Conservation (phyloP, 2,888 invertebrate species). For the Leptogaster cylindrica region DNA sequence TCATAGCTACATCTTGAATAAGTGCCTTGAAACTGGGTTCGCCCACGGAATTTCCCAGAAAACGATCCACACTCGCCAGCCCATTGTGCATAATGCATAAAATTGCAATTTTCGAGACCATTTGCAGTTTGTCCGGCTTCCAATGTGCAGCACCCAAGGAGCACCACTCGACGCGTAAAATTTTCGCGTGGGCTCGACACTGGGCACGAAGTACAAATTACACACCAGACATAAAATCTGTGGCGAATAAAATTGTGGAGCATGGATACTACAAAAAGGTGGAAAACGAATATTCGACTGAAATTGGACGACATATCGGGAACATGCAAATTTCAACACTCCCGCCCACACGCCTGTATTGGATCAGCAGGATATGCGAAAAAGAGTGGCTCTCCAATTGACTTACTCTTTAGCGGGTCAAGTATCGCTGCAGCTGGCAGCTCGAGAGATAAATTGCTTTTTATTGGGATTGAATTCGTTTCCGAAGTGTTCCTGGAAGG, state of each 20-base stretch:
- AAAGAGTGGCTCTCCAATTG: slow-evolving; percentile 26
- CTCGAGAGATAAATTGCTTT: slow-evolving; percentile 33
- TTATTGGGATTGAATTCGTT: slow-evolving; percentile 21
- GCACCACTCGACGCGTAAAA: slow-evolving; percentile 12
- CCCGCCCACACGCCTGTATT: slow-evolving; percentile 11
- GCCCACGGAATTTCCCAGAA: slow-evolving; percentile 13
- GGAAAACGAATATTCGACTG: slow-evolving; percentile 11
- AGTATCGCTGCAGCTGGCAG: slow-evolving; percentile 16
- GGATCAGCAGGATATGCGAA: slow-evolving; percentile 8
- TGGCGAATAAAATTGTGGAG: background rate
- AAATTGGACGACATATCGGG: slow-evolving; percentile 30
- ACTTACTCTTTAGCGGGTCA: slow-evolving; percentile 26
- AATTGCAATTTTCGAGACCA: slow-evolving; percentile 21
- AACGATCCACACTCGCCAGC: background rate
- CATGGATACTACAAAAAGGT: background rate
- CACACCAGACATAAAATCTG: background rate
- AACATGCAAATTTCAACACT: slow-evolving; percentile 40
- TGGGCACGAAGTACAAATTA: slow-evolving; percentile 13
- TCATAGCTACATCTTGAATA: no score
- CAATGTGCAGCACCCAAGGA: background rate
- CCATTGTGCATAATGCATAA: slow-evolving; percentile 20
- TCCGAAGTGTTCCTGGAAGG: no score
- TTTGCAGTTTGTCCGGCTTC: slow-evolving; percentile 25
- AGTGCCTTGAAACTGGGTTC: no score
- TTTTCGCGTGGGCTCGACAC: slow-evolving; percentile 14